Evolutionary conservation across 1,140 invertebrate species (phyloP), one percentile per base, ranked within the genome.

Genomic region (Caenorhabditis tropicalis): DNA sequence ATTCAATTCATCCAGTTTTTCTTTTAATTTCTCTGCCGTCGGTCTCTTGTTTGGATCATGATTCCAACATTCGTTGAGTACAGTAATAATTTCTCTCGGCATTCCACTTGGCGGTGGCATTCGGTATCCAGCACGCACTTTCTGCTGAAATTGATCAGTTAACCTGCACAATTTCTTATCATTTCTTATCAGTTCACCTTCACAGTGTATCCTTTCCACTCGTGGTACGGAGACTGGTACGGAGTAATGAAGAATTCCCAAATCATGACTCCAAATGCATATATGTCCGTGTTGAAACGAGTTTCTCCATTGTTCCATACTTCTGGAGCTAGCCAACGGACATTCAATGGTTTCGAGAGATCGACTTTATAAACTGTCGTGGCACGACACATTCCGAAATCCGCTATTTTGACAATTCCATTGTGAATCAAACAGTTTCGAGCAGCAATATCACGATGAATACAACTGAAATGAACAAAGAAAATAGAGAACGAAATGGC

Each of bases 351-450:
- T 70, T 88, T 88, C 33, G 53, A 83, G 49, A 89, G 83, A 82
- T 88, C 88, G 46, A 88, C 83, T 48, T 89, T 90, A 60, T 88
- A 89, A 36, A 89, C 83, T n/a, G 83, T 39, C 7, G 88, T 88
- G 7, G 88, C 53, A 31, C 88, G 83, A 43, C 88, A 89, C 88
- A 88, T 89, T 56, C 88, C 88, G 70, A 88, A 88, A 84, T 88
- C 88, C 1, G 88, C 88, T 7, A 88, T 31, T 58, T 88, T 90
- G 5, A 88, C 33, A 12, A 82, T 79, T 33, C 43, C 53, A 24
- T 51, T 43, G 51, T 56, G 29, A 46, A 89, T 79, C n/a, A 88
- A 85, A 79, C 88, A 88, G 49, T 88, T 88, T 21, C 88, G 81
- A 36, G 88, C 82, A 33, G 88, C 88, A 46, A 88, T 88, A 56